Percentiles rank a stretch among this genome's conserved stretches.
Evolutionary conservation across 1,140 invertebrate species (phyloP).

Genomic region (Dendroctonus valens): DNA sequence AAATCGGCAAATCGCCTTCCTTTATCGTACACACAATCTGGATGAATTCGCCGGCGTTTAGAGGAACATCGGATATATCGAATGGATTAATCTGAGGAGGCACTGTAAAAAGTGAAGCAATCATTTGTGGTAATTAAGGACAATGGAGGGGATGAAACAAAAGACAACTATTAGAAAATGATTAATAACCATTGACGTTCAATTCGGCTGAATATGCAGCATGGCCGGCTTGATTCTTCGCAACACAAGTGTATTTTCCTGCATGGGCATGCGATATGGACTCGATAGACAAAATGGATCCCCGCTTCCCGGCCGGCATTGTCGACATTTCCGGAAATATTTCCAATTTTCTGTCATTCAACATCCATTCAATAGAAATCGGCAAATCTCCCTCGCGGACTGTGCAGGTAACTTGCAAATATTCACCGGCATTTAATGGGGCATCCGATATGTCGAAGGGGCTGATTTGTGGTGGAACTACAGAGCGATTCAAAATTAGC

Average conservation of each 20-base stretch:
- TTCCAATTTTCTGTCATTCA: slow-evolving; percentile 56
- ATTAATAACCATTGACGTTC: slow-evolving; percentile 41
- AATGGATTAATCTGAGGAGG: slow-evolving; percentile 57
- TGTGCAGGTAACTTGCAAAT: slow-evolving; percentile 69
- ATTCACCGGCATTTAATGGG: slow-evolving; percentile 66
- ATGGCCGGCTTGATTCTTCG: slow-evolving; percentile 67
- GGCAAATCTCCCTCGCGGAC: slow-evolving; percentile 69
- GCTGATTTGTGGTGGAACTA: slow-evolving; percentile 65
- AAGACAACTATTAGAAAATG: slow-evolving; percentile 3
- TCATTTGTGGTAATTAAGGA: background rate
- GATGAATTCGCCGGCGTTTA: slow-evolving; percentile 62
- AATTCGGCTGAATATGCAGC: slow-evolving; percentile 40
- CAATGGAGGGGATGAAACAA: slow-evolving; percentile 17
- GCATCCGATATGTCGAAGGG: slow-evolving; percentile 67
- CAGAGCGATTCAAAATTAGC: background rate
- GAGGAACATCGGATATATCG: slow-evolving; percentile 57
- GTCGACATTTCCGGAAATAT: slow-evolving; percentile 32
- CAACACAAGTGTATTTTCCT: slow-evolving; percentile 64
- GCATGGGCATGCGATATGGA: slow-evolving; percentile 67
- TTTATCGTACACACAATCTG: slow-evolving; percentile 66
- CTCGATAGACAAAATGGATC: slow-evolving; percentile 63
- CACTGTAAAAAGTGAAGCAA: slow-evolving; percentile 22
- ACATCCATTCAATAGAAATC: slow-evolving; percentile 64
- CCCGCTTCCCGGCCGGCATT: slow-evolving; percentile 43
- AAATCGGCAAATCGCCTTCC: slow-evolving; percentile 63